Evolutionary conservation across 2,113 vertebrate genomes (phyloP), one percentile per base, ranked within the genome.

Genomic region (Lathamus discolor): DNA sequence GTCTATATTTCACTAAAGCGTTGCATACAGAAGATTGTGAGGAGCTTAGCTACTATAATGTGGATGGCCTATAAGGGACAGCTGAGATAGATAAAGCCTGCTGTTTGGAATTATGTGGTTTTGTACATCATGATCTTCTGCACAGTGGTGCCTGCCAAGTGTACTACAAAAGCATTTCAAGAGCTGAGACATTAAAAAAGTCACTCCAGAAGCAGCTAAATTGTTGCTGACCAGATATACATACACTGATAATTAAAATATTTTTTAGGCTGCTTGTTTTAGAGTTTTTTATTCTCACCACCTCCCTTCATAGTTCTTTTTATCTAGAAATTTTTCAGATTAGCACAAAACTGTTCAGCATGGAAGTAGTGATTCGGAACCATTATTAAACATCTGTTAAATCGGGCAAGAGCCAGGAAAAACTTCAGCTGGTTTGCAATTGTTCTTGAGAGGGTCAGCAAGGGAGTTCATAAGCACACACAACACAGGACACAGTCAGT

Each of bases 371-470:
- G 85, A 88, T 81, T 73, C 83, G 86, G 90, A 95, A 75, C 48
- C 33, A 84, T 86, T 94, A 95, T 77, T 95, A 82, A 93, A 94
- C 95, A 96, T 93, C 93, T 95, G 88, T 72, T 93, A 83, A 94
- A 90, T 84, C 8, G 0, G 69, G 64, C 73, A 92, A 84, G 59
- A 88, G 90, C 93, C 93, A 94, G 92, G 68, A 95, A 97, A 96
- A 97, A 75, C 48, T 94, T 96, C 83, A 93, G 69, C 68, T 95
- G 90, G 92, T 88, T 94, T 88, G 49, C 69, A 93, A 31, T 90
- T 90, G 76, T 66, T 95, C 84, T 95, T 95, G 76, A 85, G 66
- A 92, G 85, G 80, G 76, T 84, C 82, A 93, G 59, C 75, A 94
- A 86, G 61, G 73, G 83, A 94, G 41, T 63, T 41, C 86, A 83